A percentile compares a stretch with the other conserved stretches of the same genome.
phyloP scores from a whole-genome alignment of 2,113 vertebrate genomes.

The Larimichthys polyactis region DNA sequence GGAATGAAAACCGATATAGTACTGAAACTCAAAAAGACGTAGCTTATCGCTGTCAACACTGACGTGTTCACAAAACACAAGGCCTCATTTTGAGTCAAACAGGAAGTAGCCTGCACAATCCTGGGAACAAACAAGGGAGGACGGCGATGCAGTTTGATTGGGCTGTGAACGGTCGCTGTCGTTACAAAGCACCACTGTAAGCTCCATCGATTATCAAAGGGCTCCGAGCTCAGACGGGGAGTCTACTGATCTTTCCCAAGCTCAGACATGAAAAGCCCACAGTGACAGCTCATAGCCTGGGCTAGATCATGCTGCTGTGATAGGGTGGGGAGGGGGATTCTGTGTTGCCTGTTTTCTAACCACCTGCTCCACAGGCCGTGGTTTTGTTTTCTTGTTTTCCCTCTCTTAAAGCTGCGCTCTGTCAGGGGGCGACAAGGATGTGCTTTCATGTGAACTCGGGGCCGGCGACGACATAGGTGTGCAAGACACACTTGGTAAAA shows the following conservation, averaged over 20 bases:
- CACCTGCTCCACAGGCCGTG: slow-evolving; percentile 74
- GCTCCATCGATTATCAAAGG: slow-evolving; percentile 84
- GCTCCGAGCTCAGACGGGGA: slow-evolving; percentile 75
- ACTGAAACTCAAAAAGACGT: slow-evolving; percentile 50
- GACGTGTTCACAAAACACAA: slow-evolving; percentile 62
- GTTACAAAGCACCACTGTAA: slow-evolving; percentile 80
- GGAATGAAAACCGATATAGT: slow-evolving; percentile 47
- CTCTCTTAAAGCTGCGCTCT: slow-evolving; percentile 54
- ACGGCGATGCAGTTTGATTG: slow-evolving; percentile 72
- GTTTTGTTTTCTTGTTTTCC: slow-evolving; percentile 77
- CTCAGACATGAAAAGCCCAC: slow-evolving; percentile 82
- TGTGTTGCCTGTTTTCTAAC: slow-evolving; percentile 71
- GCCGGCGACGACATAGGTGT: slow-evolving; percentile 62
- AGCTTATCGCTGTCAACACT: slow-evolving; percentile 68
- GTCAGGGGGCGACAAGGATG: slow-evolving; percentile 70
- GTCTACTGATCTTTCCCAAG: slow-evolving; percentile 81
- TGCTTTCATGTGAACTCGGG: slow-evolving; percentile 74
- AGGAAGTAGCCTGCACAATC: slow-evolving; percentile 74
- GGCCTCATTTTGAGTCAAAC: slow-evolving; percentile 76
- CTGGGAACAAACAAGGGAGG: slow-evolving; percentile 75
- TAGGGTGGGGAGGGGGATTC: slow-evolving; percentile 24
- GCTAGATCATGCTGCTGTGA: slow-evolving; percentile 71
- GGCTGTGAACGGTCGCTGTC: slow-evolving; percentile 75
- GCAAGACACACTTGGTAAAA: slow-evolving; percentile 79
- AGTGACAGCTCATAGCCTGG: slow-evolving; percentile 82